Conservation (phyloP, 2,113 vertebrate species). For the Balaeniceps rex region DNA sequence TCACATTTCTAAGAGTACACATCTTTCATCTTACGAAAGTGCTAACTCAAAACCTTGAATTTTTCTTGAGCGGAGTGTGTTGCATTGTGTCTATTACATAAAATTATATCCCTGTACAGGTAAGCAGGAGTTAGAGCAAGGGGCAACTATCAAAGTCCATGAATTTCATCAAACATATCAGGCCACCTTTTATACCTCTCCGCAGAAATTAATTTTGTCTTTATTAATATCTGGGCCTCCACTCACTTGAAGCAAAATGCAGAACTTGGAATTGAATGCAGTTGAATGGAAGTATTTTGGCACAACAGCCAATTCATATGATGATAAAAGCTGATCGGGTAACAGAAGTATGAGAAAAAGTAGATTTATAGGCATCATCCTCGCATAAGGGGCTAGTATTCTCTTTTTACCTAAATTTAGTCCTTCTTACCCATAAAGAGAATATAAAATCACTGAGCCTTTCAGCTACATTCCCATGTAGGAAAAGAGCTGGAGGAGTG, state of each 20-base stretch:
- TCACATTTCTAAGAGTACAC: not conserved
- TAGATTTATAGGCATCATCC: not conserved
- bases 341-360: not conserved
- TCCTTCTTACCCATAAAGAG: not conserved
- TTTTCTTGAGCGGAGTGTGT: not conserved
- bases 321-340: not conserved
- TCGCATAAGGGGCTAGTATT: not conserved
- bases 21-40: not conserved
- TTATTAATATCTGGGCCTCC: not conserved
- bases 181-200: not conserved
- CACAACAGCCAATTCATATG: not conserved
- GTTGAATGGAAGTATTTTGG: not conserved
- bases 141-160: not conserved
- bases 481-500: not conserved
- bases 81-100: not conserved
- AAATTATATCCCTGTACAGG: not conserved
- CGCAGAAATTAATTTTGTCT: not conserved
- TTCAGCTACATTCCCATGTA: not conserved
- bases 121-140: not conserved
- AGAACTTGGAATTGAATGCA: not conserved
- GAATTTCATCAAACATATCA: not conserved
- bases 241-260: not conserved
- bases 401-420: not conserved
- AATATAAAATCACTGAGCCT: not conserved
- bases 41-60: not conserved